Conservation (phyloP, 2,113 vertebrate genomes). For the Chelonoidis abingdonii region DNA sequence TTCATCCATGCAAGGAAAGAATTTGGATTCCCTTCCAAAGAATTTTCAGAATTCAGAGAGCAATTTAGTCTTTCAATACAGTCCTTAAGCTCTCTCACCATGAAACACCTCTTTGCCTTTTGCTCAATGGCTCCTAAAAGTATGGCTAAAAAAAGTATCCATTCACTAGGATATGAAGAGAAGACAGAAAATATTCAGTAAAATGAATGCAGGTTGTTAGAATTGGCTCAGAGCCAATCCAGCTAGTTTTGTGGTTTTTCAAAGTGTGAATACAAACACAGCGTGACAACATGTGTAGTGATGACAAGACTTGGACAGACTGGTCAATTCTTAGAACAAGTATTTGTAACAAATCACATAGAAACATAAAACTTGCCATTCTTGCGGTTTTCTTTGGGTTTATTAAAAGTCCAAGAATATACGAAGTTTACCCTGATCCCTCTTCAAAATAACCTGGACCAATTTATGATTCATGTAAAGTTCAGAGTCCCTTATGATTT, state of each 20-base stretch:
- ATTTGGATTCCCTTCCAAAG: neutral
- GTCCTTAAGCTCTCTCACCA: neutral
- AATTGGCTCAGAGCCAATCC: neutral
- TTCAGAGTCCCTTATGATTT: neutral
- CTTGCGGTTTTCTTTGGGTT: neutral
- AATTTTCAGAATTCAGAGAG: neutral
- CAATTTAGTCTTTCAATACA: neutral
- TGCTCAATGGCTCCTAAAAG: neutral
- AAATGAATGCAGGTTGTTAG: neutral
- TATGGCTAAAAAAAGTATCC: neutral
- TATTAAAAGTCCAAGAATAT: neutral
- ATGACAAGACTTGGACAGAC: accelerated
- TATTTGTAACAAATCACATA: neutral
- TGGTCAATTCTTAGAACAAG: accelerated
- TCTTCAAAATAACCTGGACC: neutral
- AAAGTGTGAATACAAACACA: accelerated
- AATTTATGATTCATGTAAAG: neutral
- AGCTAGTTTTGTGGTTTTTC: neutral
- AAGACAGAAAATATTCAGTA: neutral
- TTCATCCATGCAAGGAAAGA: conserved; percentile 9
- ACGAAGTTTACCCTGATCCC: neutral
- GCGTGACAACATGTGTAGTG: neutral
- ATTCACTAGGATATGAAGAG: neutral
- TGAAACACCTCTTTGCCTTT: neutral
- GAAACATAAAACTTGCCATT: neutral